Base-by-base conservation (phyloP, 2,113 vertebrate genomes). In the Ovis canadensis region DNA sequence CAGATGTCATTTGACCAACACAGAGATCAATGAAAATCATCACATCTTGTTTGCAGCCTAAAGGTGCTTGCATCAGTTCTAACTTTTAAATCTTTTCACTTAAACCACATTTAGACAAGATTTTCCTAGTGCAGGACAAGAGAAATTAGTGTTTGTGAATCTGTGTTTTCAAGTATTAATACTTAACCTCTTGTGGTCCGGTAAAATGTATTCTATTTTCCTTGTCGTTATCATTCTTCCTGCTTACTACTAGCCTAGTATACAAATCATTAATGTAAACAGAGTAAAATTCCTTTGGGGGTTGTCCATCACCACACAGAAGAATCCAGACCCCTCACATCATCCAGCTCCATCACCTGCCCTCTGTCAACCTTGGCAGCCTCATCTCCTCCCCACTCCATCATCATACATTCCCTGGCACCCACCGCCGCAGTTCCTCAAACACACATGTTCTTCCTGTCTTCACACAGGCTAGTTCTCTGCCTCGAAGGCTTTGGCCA, bases 1-100 rank as follows among this genome's bases (percentile, higher is more conserved):
- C 88, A 96, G 33, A 45, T 94, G 74, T 92, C 92, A 82, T 82
- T 60, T 82, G 86, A 83, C 89, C 89, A 91, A 45, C 27, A 36
- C 77, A 67, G 50, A 90, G 16, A n/a, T 85, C 64, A 52, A 9
- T 67, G 40, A 95, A 95, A 84, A 96, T 96, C 3, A 88, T 45
- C 59, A 17, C 64, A 59, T 27, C n/a, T 13, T 62, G 17, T 74
- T 40, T 25, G 11, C 25, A 43, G 45, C 83, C 62, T 83, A 16
- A 71, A 62, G 62, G n/a, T 48, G 29, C 27, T 43, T 29, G 6
- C 86, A 19, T 92, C 83, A 45, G 36, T 93, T 93, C 57, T 60
- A 91, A 81, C 45, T 62, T 33, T 88, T 54, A 48, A 27, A 31
- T 93, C n/a, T 91, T 94, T 59, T 85, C 25, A 54, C 27, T 31